phyloP scores from a whole-genome alignment of 2,797 vertebrate genomes.

The Periophthalmus magnuspinnatus region DNA sequence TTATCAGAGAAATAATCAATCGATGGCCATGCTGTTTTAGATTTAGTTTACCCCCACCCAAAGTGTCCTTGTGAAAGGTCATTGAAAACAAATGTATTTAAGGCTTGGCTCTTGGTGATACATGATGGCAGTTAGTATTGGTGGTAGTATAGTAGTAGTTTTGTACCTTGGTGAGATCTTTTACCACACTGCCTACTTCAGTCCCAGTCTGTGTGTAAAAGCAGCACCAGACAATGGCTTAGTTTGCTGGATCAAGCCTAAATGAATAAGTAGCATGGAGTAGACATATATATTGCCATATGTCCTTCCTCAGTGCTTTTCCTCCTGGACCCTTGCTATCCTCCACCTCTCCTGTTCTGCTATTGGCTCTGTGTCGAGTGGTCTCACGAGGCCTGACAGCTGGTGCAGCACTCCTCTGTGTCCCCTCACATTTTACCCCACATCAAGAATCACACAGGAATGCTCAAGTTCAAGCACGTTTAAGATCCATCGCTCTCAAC shows the following conservation, averaged over 20 bases:
- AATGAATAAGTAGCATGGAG: neutral
- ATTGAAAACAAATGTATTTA: neutral
- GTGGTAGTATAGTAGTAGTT: neutral
- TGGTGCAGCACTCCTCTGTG: constrained; percentile 67
- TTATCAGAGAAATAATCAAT: neutral
- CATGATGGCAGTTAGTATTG: neutral
- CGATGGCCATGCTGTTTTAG: neutral
- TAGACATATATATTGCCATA: neutral
- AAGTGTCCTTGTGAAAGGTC: neutral
- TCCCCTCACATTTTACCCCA: constrained; percentile 56
- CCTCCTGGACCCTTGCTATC: constrained; percentile 28
- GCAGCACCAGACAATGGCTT: neutral
- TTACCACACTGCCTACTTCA: too few species aligned
- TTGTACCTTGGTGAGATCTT: neutral
- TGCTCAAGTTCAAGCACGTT: constrained; percentile 54
- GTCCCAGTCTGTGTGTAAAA: neutral
- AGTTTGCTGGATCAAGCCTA: neutral
- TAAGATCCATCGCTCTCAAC: constrained; percentile 44
- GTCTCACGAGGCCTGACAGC: constrained; percentile 65
- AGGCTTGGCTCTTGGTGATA: neutral
- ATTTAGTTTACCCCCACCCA: neutral
- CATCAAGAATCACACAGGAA: constrained; percentile 62
- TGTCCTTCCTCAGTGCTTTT: neutral
- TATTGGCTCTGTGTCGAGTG: constrained; percentile 49
- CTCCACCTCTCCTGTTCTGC: constrained; percentile 26